A percentile compares a stretch with the other conserved stretches of the same genome.
phyloP scores from a whole-genome alignment of 2,888 invertebrate genomes.

The Pristionchus exspectatus region DNA sequence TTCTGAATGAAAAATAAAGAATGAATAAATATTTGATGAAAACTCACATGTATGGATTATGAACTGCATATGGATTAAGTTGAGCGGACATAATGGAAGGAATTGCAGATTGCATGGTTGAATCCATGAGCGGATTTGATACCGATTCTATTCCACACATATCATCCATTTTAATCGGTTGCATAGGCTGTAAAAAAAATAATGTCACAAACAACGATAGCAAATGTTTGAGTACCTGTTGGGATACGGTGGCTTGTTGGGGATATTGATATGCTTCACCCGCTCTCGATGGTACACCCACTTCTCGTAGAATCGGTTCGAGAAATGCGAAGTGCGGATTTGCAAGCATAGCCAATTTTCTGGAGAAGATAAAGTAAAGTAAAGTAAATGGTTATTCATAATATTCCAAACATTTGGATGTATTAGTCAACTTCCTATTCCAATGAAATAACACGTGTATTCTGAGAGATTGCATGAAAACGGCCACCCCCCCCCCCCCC shows the following conservation, averaged over 20 bases:
- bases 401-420: background rate
- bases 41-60: slow-evolving; percentile 36
- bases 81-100: background rate
- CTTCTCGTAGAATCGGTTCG: slow-evolving; percentile 69
- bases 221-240: background rate
- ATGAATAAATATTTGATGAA: background rate
- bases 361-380: too few species aligned
- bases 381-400: background rate
- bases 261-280: slow-evolving; percentile 35
- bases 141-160: background rate
- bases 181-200: background rate
- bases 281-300: background rate
- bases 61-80: background rate
- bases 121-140: background rate
- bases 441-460: too few species aligned
- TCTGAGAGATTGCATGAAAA: too few species aligned
- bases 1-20: background rate
- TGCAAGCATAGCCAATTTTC: slow-evolving; percentile 70
- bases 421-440: background rate
- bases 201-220: background rate
- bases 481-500: too few species aligned
- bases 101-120: background rate
- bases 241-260: background rate
- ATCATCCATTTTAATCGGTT: background rate
- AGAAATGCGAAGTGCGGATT: slow-evolving; percentile 74